Evolutionary conservation across 2,888 invertebrate species (phyloP), one percentile per base, ranked within the genome.

Genomic region (Plagiodera versicolora): DNA sequence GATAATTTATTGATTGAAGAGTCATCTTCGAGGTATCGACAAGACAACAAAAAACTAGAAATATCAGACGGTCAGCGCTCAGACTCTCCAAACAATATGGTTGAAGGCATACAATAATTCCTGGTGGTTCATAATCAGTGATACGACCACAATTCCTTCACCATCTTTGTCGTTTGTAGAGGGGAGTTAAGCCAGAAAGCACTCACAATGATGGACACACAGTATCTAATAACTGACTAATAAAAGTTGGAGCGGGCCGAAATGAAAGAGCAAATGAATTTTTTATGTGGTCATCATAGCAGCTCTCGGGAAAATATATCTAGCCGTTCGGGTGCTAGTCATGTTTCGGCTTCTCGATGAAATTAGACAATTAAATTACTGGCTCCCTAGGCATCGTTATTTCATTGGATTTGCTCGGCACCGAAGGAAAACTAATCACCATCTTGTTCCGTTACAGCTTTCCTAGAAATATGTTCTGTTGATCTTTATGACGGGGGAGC

Each of bases 311-410:
- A 49, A 10, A 30, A 24, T 44, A 51, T 63, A 63, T 59, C 62
- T 57, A 63, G 62, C 61, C 63, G 64, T 70, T 68, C 64, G 63
- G 32, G 63, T 70, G 67, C 70, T 56, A 56, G 63, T 62, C 68
- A 66, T 64, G 68, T 67, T 58, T 62, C 24, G 35, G 32, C 28
- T 58, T 46, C 55, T 49, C 50, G 61, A 63, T 63, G 65, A 58
- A 61, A 65, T 62, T 63, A 60, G 60, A 62, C 52, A 65, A 60
- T 63, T 60, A 52, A 60, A 58, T 63, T 61, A 57, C 49, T 49
- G 51, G 50, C 50, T 35, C 46, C 58, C 61, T 51, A 58, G 61
- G 39, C 58, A 53, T 53, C 44, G 58, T 54, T 58, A 61, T 61
- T 61, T 61, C 50, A 61, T 61, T 58, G 58, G 55, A 61, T 45